Evolutionary conservation across 2,797 vertebrate species (phyloP).

Genomic region (Mycteria americana): DNA sequence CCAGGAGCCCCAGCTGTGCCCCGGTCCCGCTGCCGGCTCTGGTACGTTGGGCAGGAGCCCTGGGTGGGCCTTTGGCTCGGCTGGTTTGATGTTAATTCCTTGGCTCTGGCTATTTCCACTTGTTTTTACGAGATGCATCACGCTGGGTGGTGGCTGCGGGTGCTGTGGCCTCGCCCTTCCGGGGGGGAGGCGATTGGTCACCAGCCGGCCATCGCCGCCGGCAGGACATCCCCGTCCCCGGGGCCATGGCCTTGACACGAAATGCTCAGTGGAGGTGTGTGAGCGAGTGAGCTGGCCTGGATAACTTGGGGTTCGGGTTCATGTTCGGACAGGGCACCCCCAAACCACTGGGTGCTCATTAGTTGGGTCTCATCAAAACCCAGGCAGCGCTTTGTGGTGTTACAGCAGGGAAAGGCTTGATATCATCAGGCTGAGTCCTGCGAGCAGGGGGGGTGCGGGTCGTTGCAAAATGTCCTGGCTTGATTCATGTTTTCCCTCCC

Average conservation of each 20-base stretch:
- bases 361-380: not conserved
- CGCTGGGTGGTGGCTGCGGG: not conserved
- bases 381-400: fast-evolving
- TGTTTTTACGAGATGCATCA: conserved; percentile 17
- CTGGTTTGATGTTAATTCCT: not conserved
- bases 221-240: not conserved
- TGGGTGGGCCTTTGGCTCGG: fast-evolving
- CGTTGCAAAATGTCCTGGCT: conserved; percentile 26
- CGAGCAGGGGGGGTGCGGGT: not conserved
- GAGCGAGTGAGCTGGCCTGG: not conserved
- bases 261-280: fast-evolving
- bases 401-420: not conserved
- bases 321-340: not conserved
- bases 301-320: fast-evolving
- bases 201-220: fast-evolving
- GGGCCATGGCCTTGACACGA: fast-evolving
- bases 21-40: fast-evolving
- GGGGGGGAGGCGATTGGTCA: not conserved
- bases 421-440: fast-evolving
- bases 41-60: not conserved
- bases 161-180: not conserved
- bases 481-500: not conserved
- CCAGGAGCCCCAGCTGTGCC: not conserved
- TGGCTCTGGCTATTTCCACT: not conserved
- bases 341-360: fast-evolving